Evolutionary conservation across 37 sponge, comb jelly and placozoan genomes (phyloP).

Genomic region (Beroe forskalii): DNA sequence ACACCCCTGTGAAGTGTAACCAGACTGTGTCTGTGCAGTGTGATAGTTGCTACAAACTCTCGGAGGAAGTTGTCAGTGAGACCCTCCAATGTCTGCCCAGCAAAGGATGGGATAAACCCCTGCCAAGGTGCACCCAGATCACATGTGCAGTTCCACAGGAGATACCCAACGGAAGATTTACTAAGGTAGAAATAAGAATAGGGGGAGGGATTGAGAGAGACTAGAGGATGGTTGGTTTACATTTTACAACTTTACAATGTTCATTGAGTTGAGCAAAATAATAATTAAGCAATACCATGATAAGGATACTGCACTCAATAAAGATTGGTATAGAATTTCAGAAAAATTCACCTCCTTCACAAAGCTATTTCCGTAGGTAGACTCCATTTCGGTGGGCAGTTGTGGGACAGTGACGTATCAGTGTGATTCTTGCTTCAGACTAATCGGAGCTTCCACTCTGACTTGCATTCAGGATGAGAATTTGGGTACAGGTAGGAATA

Average conservation of each 20-base stretch:
- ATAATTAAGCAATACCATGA: no score
- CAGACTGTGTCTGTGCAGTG: conserved; percentile 1
- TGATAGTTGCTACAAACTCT: conserved; percentile 34
- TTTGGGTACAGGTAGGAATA: background rate
- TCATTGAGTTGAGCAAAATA: no score
- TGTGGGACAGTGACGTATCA: background rate
- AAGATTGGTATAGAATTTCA: no score
- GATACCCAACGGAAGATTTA: conserved; percentile 18
- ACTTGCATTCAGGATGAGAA: background rate
- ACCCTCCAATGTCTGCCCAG: background rate
- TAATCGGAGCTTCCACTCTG: background rate
- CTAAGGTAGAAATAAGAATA: background rate
- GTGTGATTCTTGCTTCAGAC: conserved; percentile 27
- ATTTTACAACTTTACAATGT: no score
- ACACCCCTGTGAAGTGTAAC: background rate
- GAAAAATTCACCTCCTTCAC: background rate
- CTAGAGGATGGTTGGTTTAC: no score
- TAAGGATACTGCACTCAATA: no score
- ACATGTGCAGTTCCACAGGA: background rate
- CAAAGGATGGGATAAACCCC: conserved; percentile 14
- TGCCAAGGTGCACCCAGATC: background rate
- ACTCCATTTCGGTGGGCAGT: background rate
- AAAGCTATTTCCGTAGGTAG: no score
- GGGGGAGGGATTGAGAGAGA: no score
- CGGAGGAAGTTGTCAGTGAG: background rate